A percentile compares a stretch with the other conserved stretches of the same genome.
Conservation (phyloP, 2,888 invertebrate genomes). For the Elegia similella region DNA sequence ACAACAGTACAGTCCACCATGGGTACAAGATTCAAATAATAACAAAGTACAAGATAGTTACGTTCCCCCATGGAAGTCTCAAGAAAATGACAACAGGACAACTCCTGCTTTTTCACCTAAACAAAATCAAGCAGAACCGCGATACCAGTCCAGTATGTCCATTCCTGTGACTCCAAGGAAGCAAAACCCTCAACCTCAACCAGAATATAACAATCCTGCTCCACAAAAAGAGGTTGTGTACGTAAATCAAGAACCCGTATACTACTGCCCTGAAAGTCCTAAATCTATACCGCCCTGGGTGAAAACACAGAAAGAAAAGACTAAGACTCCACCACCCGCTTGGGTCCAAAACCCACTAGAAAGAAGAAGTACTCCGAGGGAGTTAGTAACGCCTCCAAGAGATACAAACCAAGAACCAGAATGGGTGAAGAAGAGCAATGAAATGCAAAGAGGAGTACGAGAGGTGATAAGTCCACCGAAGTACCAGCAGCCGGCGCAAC, state of each 20-base stretch:
- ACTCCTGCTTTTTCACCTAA: conserved; percentile 45
- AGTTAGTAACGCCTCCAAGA: conserved; percentile 65
- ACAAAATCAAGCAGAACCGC: conserved; percentile 48
- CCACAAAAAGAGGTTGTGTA: conserved; percentile 69
- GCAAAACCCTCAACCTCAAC: conserved; percentile 53
- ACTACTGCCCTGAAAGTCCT: conserved; percentile 71
- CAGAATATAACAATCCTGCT: conserved; percentile 52
- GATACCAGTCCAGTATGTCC: conserved; percentile 74
- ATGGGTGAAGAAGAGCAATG: conserved; percentile 71
- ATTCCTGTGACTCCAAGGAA: conserved; percentile 71
- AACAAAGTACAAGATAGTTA: conserved; percentile 53
- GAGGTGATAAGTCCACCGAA: conserved; percentile 72
- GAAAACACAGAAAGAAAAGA: conserved; percentile 73
- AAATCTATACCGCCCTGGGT: conserved; percentile 74
- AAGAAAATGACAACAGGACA: conserved; percentile 41
- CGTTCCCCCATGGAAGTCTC: conserved; percentile 51
- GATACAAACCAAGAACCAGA: conserved; percentile 68
- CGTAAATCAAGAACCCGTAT: conserved; percentile 71
- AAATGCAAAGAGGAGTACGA: conserved; percentile 61
- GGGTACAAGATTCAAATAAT: conserved; percentile 58
- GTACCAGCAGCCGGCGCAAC: conserved; percentile 64
- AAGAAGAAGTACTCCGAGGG: conserved; percentile 60
- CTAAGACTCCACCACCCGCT: conserved; percentile 72
- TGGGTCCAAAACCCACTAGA: conserved; percentile 73
- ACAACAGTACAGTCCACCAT: conserved; percentile 56